Conservation (phyloP, 2,113 vertebrate genomes). For the Anser cygnoides region DNA sequence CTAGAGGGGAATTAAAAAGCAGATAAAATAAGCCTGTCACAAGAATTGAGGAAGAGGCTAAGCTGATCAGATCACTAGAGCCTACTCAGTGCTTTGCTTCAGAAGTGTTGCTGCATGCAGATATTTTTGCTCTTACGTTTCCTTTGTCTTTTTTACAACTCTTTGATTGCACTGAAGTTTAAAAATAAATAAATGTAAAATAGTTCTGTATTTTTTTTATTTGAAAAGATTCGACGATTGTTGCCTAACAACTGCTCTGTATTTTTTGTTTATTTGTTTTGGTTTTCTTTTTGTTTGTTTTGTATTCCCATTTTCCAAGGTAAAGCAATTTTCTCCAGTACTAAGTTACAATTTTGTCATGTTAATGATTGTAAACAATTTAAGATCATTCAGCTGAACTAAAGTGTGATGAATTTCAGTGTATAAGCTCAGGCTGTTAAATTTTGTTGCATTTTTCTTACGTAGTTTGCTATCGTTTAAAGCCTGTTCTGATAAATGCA, state of each 20-base stretch:
- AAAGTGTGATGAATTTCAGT: not conserved
- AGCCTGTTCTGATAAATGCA: not conserved
- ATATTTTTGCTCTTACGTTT: not conserved
- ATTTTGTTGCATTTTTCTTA: not conserved
- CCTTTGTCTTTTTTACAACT: not conserved
- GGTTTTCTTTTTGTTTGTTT: not conserved
- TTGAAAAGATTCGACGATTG: not conserved
- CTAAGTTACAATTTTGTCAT: not conserved
- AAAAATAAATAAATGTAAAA: not conserved
- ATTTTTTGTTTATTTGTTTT: not conserved
- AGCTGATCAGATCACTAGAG: not conserved
- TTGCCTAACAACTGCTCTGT: not conserved
- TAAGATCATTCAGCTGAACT: not conserved
- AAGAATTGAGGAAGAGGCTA: not conserved
- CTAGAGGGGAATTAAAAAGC: not conserved
- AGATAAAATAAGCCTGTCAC: not conserved
- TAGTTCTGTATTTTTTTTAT: not conserved
- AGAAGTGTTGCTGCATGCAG: not conserved
- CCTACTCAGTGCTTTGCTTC: not conserved
- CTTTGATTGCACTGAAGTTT: not conserved
- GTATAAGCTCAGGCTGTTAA: not conserved
- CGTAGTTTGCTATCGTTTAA: not conserved
- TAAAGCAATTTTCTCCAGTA: not conserved
- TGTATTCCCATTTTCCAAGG: not conserved
- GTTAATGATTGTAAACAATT: not conserved